Base-by-base conservation (phyloP, 2,888 invertebrate genomes). In the Mamestra brassicae region DNA sequence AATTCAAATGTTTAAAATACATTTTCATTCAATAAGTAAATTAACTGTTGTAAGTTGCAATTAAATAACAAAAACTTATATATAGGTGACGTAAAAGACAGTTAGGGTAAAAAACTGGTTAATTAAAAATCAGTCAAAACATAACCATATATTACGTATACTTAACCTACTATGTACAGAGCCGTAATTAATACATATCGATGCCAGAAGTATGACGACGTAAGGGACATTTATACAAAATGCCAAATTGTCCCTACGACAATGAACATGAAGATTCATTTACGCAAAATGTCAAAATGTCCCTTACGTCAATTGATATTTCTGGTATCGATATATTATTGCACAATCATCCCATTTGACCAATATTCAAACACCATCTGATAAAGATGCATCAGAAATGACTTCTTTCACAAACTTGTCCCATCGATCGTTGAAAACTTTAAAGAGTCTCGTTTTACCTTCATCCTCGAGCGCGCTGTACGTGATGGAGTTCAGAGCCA, bases 401-500 rank as follows among this genome's bases (percentile, higher is more conserved):
- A 94, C 62, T 42, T 92, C 86, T 63, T 87, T 85, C 3, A 95
- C 89, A 88, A 96, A 96, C 34, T 81, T 75, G 45, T 85, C 69
- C 96, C 96, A 96, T 36, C 89, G 89, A n/a, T 78, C 85, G n/a
- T 90, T 72, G 55, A 96, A 95, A 11, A 92, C 74, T 11, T 76
- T 76, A 0, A 87, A 90, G 57, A 93, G 85, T 66, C 80, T 87
- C 0, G 79, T 61, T 85, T 95, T 96, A 13, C 85, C 85, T 10
- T 50, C 74, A 6, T 84, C 84, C 7, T 94, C 89, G 69, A 96
- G 87, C 3, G 97, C 97, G 89, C 98, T 98, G 89, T 97, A 98
- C 11, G 92, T 93, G 55, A 98, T 97, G 0, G 98, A 98, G 90
- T 98, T 98, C 3, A 97, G 88, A 0, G 98, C 98, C 62, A 98